Evolutionary conservation across 2,888 invertebrate genomes (phyloP).

Genomic region (Heliconius charithonia): DNA sequence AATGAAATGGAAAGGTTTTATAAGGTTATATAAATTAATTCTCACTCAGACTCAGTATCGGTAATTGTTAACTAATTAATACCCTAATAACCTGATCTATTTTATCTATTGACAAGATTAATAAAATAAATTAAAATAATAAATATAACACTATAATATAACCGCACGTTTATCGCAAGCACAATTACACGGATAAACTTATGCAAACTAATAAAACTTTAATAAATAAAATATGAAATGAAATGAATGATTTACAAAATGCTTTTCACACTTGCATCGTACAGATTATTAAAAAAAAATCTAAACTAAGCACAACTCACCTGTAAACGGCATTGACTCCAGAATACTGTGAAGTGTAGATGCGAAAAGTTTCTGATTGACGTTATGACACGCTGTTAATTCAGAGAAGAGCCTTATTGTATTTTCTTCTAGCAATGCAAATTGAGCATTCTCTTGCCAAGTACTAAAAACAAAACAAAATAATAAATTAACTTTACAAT

Average conservation of each 20-base stretch:
- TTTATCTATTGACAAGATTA: too few relatives aligned
- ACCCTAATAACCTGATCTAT: too few relatives aligned
- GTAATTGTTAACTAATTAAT: too few relatives aligned
- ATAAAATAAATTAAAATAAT: too few relatives aligned
- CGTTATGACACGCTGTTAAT: slow-evolving; percentile 92
- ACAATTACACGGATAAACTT: neutral
- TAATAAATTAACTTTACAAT: neutral
- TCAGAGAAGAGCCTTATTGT: slow-evolving; percentile 92
- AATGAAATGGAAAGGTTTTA: too few relatives aligned
- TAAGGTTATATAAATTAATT: too few relatives aligned
- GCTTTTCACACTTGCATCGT: neutral
- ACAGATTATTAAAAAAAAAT: neutral
- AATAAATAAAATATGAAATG: neutral
- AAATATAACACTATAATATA: too few relatives aligned
- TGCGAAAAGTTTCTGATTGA: slow-evolving; percentile 93
- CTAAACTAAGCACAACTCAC: slow-evolving; percentile 52
- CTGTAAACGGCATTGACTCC: slow-evolving; percentile 79
- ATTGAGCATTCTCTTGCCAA: slow-evolving; percentile 76
- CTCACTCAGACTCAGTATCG: too few relatives aligned
- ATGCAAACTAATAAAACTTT: neutral
- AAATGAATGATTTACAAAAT: neutral
- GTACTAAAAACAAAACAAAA: slow-evolving; percentile 56
- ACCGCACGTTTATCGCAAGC: too few relatives aligned
- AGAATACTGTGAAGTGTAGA: slow-evolving; percentile 90
- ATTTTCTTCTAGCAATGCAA: slow-evolving; percentile 87